phyloP scores from a whole-genome alignment of 2,113 vertebrate genomes.

The Balaenoptera acutorostrata region DNA sequence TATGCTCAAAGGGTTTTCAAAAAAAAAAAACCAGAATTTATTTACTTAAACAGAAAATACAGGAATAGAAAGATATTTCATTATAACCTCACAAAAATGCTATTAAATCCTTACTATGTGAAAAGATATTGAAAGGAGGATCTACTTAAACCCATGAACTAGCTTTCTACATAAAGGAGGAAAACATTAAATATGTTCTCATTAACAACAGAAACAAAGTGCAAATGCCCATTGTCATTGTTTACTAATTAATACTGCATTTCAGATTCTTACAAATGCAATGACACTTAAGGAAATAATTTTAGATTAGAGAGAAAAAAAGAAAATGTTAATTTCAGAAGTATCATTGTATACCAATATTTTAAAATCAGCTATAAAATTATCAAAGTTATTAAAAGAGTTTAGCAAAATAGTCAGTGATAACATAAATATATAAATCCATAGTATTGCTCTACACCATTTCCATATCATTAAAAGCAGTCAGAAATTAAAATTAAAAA shows the following conservation, averaged over 20 bases:
- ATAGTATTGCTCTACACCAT: neutral
- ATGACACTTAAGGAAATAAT: neutral
- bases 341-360: neutral
- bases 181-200: neutral
- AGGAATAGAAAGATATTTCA: slow-evolving; percentile 3
- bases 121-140: neutral
- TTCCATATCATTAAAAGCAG: neutral
- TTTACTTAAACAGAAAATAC: neutral
- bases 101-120: neutral
- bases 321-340: slow-evolving; percentile 10
- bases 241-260: neutral
- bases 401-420: neutral
- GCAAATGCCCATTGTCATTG: neutral
- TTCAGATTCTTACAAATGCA: neutral
- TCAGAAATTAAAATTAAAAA: slow-evolving; percentile 30
- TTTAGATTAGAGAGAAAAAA: neutral
- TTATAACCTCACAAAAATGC: slow-evolving; percentile 29
- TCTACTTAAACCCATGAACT: neutral
- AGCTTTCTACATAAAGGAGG: neutral
- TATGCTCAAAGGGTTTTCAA: neutral
- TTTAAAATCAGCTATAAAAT: neutral
- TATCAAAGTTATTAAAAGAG: neutral
- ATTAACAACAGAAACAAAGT: slow-evolving; percentile 24
- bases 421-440: neutral
- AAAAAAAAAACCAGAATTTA: neutral